Evolutionary conservation across 2,797 vertebrate genomes (phyloP), one percentile per base, ranked within the genome.

Genomic region (Fistularia tabacaria): DNA sequence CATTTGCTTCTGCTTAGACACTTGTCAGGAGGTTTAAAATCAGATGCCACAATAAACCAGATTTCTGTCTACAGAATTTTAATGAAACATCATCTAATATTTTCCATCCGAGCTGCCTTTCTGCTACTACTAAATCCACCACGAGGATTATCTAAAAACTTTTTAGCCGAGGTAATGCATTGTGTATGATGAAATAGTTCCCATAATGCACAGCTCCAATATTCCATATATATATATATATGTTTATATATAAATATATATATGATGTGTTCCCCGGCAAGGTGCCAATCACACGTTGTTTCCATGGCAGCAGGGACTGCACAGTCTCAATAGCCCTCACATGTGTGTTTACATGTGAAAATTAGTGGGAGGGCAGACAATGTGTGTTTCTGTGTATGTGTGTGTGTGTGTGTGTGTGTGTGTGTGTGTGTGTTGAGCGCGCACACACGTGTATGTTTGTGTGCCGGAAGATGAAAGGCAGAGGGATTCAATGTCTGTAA

Each of bases 241-340:
- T 12, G 1, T 12, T 6, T 10, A 7, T 7, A 10, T 15, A 10
- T 9, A 14, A 51, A 50, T 44, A 43, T 36, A 55, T 64, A 55
- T 63, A 69, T 61, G 64, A 73, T 55, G 64, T 14, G 42, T 57
- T 69, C 40, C 25, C 7, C 56, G 64, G 71, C 72, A 58, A 71
- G 49, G 57, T 76, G 83, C 64, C 73, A 76, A 59, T 84, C 77
- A 75, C 37, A 63, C 47, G 37, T 60, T 57, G 77, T 84, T 83
- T 70, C 74, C 80, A 83, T 86, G 74, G 75, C 67, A 87, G 72
- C 73, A 1, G 44, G 8, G 50, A 38, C 47, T 63, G 71, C 69
- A 71, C 47, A 41, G 55, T 73, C 67, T 70, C 77, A 83, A 59
- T 41, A 62, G 57, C 66, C 68, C 62, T 54, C 37, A 64, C 14